Evolutionary conservation across 2,113 vertebrate species (phyloP).

Genomic region (Calidris pugnax): DNA sequence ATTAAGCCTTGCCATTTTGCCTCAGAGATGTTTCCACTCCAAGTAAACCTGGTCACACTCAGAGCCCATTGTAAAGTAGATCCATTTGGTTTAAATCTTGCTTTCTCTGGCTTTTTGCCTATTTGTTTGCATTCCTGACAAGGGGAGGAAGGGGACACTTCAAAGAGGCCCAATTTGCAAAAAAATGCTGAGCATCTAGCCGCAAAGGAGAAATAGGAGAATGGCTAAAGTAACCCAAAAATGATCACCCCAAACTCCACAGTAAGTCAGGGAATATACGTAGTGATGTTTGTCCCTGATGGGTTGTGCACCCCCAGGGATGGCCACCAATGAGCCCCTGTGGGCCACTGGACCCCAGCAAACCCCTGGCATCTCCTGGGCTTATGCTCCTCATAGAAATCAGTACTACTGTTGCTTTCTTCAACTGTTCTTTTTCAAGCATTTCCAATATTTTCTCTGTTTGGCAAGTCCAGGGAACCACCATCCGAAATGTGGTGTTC

Average conservation of each 20-base stretch:
- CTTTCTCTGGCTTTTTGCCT: not conserved
- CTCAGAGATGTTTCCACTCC: not conserved
- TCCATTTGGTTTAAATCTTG: not conserved
- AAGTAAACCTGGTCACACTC: not conserved
- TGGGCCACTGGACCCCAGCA: not conserved
- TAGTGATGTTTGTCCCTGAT: fast-evolving
- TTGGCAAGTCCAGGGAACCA: not conserved
- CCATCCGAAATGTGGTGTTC: not conserved
- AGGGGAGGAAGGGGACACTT: fast-evolving
- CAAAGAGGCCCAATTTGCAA: not conserved
- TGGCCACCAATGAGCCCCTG: fast-evolving
- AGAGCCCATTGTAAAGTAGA: not conserved
- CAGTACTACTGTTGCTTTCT: not conserved
- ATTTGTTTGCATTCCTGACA: not conserved
- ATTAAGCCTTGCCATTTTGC: not conserved
- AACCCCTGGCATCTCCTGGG: not conserved
- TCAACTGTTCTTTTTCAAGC: fast-evolving
- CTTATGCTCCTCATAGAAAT: not conserved
- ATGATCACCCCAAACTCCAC: not conserved
- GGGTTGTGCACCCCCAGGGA: fast-evolving
- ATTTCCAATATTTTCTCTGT: not conserved
- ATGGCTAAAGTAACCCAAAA: not conserved
- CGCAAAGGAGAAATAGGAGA: not conserved
- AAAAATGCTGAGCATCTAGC: not conserved
- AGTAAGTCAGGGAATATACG: fast-evolving